These are phyloP conservation scores for Brachionus manjavacas DNA, from an alignment of 1,140 invertebrate species.

Conservation along the genomic window DNA sequence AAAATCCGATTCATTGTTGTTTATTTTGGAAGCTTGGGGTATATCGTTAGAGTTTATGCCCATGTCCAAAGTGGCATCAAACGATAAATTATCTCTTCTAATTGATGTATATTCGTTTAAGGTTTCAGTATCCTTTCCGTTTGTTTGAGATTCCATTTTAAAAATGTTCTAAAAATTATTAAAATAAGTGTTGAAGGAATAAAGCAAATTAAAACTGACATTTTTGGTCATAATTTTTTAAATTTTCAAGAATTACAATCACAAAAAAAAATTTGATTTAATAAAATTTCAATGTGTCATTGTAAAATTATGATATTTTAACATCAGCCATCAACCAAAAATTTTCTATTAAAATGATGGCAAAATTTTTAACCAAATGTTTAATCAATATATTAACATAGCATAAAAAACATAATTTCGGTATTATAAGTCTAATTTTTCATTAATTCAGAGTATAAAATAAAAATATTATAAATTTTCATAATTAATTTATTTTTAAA, in stretches of 20 bases:
- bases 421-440: not conserved
- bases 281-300: not conserved
- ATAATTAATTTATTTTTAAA: not conserved
- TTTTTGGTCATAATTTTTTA: not conserved
- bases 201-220: not conserved
- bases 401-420: too few species aligned
- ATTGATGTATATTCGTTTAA: not conserved
- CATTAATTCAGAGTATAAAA: not conserved
- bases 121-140: not conserved
- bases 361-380: not conserved
- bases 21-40: not conserved
- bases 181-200: too few species aligned
- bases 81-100: not conserved
- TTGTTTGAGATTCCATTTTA: not conserved
- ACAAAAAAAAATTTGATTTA: not conserved
- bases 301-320: not conserved
- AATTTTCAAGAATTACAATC: too few species aligned
- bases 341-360: not conserved
- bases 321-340: not conserved
- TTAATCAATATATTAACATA: too few species aligned
- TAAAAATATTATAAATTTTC: not conserved
- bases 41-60: not conserved
- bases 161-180: not conserved
- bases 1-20: not conserved
- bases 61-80: not conserved